Base-by-base conservation (phyloP, 2,113 vertebrate genomes). In the Pao palembangensis region DNA sequence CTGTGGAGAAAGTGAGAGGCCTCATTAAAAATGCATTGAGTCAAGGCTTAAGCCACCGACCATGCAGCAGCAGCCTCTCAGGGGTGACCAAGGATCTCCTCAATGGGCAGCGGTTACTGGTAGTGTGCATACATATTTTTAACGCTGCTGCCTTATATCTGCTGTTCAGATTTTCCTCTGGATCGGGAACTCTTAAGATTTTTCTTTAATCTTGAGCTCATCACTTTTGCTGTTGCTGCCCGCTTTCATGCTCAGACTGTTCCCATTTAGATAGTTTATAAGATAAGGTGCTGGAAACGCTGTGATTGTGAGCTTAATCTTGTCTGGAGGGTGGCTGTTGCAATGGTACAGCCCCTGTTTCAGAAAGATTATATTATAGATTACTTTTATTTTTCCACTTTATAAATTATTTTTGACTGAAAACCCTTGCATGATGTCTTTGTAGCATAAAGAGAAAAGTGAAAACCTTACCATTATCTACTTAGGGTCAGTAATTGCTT, bases 1-100 rank as follows among this genome's bases (percentile, higher is more conserved):
- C 84, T 84, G 83, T 86, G 84, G 85, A 87, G 80, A 84, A 86
- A 86, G 83, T 86, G 82, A 87, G 83, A 85, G 78, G 68, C 65
- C 71, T 80, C 76, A 86, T 88, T 86, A 88, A 88, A 85, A 77
- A 86, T 88, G 80, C 31, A 86, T 86, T 68, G 53, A 61, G 72
- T 55, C 50, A 58, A 79, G 76, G 73, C 77, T 79, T 80, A 53
- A 83, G 73, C 75, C 79, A 67, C 21, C 61, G 60, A 79, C 73
- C 70, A 38, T 38, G 34, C 34, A 71, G 54, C 71, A 62, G 69
- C 51, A 15, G 61, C 73, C 83, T 78, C 81, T 59, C 6, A 68
- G 71, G 80, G 78, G 15, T 47, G 67, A 42, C 55, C 55, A 59
- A 43, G 69, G 73, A 64, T 68, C 62, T 58, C 55, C 13, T 6